Conservation (phyloP, 2,888 invertebrate species). For the Apeira syringaria region DNA sequence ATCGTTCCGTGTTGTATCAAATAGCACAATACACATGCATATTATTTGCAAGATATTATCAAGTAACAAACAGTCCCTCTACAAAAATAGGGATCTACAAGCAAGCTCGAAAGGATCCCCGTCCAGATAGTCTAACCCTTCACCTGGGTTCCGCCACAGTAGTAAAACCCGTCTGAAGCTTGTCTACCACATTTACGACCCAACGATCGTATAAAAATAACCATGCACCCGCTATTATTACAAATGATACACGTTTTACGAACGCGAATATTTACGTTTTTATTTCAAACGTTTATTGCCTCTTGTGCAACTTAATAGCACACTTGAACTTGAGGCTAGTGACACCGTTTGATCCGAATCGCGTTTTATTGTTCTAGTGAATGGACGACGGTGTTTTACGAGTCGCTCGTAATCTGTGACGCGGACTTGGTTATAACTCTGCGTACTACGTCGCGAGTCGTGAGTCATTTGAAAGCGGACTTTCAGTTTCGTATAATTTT, state of each 20-base stretch:
- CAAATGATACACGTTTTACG: constrained; percentile 55
- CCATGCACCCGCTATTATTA: constrained; percentile 56
- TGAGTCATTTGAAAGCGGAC: constrained; percentile 63
- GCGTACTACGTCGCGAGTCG: constrained; percentile 55
- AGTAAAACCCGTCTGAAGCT: constrained; percentile 76
- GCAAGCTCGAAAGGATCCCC: constrained; percentile 44
- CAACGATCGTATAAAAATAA: constrained; percentile 76
- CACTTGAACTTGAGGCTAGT: constrained; percentile 81
- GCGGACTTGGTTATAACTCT: constrained; percentile 52
- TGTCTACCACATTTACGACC: constrained; percentile 78
- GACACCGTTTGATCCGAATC: constrained; percentile 80
- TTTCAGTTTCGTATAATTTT: constrained; percentile 58
- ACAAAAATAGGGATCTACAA: constrained; percentile 27
- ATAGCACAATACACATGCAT: too few relatives aligned
- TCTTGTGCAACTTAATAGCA: constrained; percentile 79
- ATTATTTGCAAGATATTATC: too few relatives aligned
- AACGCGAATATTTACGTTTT: constrained; percentile 69
- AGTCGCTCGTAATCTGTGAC: constrained; percentile 74
- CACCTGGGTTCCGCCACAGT: constrained; percentile 63
- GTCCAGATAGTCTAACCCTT: constrained; percentile 50
- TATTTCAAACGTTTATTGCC: constrained; percentile 74
- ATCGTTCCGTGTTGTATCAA: too few relatives aligned
- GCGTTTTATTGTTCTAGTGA: constrained; percentile 78
- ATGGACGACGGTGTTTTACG: constrained; percentile 79
- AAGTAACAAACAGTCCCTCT: too few relatives aligned